Conservation (phyloP, 2,113 vertebrate species). For the Sula dactylatra region DNA sequence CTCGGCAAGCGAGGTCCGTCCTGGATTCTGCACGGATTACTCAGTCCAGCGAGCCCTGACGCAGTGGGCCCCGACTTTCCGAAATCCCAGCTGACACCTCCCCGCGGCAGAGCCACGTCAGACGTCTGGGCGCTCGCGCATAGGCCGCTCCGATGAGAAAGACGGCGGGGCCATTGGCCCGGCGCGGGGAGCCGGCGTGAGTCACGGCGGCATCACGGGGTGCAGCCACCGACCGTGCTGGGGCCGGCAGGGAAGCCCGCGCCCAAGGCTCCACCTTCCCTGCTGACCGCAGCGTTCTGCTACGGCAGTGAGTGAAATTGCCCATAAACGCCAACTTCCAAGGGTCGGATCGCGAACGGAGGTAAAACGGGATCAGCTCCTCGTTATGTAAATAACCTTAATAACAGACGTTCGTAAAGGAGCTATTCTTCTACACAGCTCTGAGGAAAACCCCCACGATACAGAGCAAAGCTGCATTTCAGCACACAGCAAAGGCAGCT, state of each 20-base stretch:
- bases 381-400: slow-evolving; percentile 27
- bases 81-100: background rate
- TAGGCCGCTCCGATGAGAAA: background rate
- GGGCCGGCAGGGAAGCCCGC: background rate
- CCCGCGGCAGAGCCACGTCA: slow-evolving; percentile 8
- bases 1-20: background rate
- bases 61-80: background rate
- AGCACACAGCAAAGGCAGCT: background rate
- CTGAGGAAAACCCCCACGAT: background rate
- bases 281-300: background rate
- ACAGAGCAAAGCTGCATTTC: background rate
- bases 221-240: background rate
- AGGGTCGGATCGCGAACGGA: background rate
- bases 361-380: background rate
- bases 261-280: background rate
- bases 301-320: background rate
- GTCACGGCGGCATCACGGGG: background rate
- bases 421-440: background rate
- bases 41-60: background rate
- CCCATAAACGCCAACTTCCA: background rate
- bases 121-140: background rate
- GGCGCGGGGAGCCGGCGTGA: background rate
- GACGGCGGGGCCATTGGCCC: background rate
- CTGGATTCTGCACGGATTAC: background rate
- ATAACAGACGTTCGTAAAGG: background rate